Conservation (phyloP, 2,797 vertebrate genomes). For the Sciurus vulgaris region DNA sequence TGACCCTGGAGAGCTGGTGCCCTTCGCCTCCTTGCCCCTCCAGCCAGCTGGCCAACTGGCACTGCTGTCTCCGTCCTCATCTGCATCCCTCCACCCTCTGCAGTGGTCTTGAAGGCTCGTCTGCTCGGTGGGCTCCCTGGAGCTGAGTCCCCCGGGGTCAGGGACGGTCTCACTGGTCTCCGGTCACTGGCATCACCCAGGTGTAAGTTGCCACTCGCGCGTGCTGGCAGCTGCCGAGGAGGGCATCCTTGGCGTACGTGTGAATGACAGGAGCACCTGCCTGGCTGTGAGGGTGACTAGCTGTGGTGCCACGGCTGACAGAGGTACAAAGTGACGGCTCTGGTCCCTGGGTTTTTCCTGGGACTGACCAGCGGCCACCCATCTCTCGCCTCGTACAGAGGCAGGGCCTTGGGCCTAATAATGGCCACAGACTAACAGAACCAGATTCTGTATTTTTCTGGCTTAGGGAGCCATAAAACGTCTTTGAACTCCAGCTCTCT, state of each 20-base stretch:
- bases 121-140: neutral
- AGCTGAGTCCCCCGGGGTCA: neutral
- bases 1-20: no score
- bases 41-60: neutral
- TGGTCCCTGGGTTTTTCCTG: no score
- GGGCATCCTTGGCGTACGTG: neutral
- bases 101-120: neutral
- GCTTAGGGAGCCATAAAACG: neutral
- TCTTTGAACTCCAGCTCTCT: neutral
- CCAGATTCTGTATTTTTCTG: constrained; percentile 25
- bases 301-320: neutral
- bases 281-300: neutral
- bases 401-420: neutral
- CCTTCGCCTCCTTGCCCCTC: neutral
- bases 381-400: neutral
- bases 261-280: neutral
- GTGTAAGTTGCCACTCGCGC: neutral
- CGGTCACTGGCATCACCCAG: no score
- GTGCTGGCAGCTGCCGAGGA: neutral
- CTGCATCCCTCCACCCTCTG: neutral
- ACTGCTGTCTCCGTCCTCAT: no score
- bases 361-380: neutral
- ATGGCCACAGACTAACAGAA: neutral
- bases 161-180: neutral
- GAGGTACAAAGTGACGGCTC: neutral